phyloP scores from a whole-genome alignment of 2,797 vertebrate species.

The Pipistrellus pygmaeus region DNA sequence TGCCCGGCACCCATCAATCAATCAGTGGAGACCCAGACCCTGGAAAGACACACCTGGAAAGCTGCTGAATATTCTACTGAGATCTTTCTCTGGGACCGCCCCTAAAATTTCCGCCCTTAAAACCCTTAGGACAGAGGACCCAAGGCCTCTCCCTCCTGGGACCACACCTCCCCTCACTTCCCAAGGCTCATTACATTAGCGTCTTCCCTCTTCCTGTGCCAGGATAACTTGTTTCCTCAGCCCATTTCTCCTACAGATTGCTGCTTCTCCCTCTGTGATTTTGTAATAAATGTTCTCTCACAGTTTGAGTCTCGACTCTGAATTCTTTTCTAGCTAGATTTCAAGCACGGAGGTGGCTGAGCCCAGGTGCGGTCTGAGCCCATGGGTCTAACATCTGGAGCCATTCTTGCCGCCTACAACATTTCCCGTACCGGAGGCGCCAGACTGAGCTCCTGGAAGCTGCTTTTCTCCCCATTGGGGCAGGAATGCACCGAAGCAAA shows the following conservation, averaged over 20 bases:
- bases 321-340: neutral
- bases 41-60: neutral
- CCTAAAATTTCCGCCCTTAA: neutral
- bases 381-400: neutral
- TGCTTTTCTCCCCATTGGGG: neutral
- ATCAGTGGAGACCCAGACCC: neutral
- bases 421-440: rapidly evolving
- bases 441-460: neutral
- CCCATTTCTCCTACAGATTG: neutral
- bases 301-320: neutral
- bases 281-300: neutral
- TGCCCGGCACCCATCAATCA: neutral
- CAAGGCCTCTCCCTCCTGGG: neutral
- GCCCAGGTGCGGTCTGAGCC: neutral
- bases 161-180: neutral
- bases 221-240: neutral
- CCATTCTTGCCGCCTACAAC: neutral
- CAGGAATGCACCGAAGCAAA: rapidly evolving
- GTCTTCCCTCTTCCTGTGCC: neutral
- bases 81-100: too few species aligned
- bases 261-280: neutral
- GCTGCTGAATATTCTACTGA: neutral
- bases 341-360: neutral
- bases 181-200: neutral
- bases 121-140: neutral